These are phyloP conservation scores for Galleria mellonella DNA, from an alignment of 1,140 invertebrate genomes.

Conservation along the genomic window DNA sequence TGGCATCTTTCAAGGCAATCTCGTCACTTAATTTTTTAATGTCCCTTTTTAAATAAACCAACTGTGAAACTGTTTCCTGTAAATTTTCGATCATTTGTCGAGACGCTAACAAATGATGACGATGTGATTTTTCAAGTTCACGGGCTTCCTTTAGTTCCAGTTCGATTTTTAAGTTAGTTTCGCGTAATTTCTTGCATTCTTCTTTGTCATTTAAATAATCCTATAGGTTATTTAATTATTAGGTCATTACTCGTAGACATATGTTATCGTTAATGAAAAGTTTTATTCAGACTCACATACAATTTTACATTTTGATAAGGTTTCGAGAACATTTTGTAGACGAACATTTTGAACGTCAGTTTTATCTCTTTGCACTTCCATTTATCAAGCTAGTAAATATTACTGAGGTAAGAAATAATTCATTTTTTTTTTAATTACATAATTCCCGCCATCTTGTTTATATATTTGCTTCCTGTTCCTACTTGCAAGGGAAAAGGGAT, in stretches of 20 bases:
- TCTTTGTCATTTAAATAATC: conserved; percentile 42
- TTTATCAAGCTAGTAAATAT: neutral
- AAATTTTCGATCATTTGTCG: conserved; percentile 65
- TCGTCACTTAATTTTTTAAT: conserved; percentile 57
- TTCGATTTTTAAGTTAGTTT: conserved; percentile 48
- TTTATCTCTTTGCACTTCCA: conserved; percentile 11
- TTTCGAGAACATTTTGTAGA: conserved; percentile 40
- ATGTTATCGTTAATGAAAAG: neutral
- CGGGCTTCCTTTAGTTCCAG: conserved; percentile 44
- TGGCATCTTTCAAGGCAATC: conserved; percentile 37
- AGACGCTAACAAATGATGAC: conserved; percentile 47
- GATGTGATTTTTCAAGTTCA: conserved; percentile 58
- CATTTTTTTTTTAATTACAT: too few relatives aligned
- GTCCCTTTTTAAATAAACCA: conserved; percentile 63
- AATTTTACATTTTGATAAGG: conserved; percentile 51
- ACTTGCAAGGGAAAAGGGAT: too few relatives aligned
- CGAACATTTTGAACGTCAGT: conserved; percentile 15
- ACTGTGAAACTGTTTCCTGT: conserved; percentile 61
- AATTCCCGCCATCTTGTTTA: too few relatives aligned
- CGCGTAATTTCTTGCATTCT: conserved; percentile 41
- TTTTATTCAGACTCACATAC: conserved; percentile 23
- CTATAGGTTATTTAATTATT: conserved; percentile 16
- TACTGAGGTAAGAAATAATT: too few relatives aligned
- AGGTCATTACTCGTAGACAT: neutral
- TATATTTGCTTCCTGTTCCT: too few relatives aligned